phyloP scores from a whole-genome alignment of 1,140 invertebrate species.

The Helicorthomorpha holstii region DNA sequence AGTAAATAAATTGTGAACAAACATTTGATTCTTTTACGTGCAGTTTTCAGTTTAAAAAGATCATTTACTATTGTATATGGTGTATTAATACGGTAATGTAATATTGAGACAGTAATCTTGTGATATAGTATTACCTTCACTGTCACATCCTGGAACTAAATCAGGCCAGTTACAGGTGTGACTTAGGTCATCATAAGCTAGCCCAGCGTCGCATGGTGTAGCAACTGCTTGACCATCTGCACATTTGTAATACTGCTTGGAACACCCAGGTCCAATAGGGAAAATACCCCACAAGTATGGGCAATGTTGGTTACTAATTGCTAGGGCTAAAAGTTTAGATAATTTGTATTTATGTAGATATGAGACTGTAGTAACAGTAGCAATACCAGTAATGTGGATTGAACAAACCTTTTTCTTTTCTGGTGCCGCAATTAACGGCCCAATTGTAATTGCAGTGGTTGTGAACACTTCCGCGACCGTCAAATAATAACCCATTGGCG shows the following conservation, averaged over 20 bases:
- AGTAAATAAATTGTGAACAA: conserved; percentile 3
- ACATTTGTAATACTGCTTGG: conserved; percentile 71
- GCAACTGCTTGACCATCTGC: conserved; percentile 58
- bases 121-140: conserved; percentile 63
- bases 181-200: conserved; percentile 70
- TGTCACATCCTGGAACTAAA: conserved; percentile 61
- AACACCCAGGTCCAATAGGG: conserved; percentile 55
- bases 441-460: conserved; percentile 88
- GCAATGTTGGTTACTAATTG: conserved; percentile 30
- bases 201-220: conserved; percentile 61
- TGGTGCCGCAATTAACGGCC: conserved; percentile 73
- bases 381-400: neutral
- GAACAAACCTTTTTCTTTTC: conserved; percentile 49
- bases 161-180: conserved; percentile 89
- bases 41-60: too few relatives aligned
- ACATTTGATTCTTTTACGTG: too few relatives aligned
- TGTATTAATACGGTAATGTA: neutral
- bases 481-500: conserved; percentile 78
- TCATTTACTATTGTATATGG: neutral
- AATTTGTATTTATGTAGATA: neutral
- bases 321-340: conserved; percentile 3
- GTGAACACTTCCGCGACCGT: conserved; percentile 69
- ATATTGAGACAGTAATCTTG: too few relatives aligned
- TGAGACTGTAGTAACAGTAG: too few relatives aligned
- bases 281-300: conserved; percentile 79